Conservation (phyloP, 2,113 vertebrate genomes). For the Martes martes region DNA sequence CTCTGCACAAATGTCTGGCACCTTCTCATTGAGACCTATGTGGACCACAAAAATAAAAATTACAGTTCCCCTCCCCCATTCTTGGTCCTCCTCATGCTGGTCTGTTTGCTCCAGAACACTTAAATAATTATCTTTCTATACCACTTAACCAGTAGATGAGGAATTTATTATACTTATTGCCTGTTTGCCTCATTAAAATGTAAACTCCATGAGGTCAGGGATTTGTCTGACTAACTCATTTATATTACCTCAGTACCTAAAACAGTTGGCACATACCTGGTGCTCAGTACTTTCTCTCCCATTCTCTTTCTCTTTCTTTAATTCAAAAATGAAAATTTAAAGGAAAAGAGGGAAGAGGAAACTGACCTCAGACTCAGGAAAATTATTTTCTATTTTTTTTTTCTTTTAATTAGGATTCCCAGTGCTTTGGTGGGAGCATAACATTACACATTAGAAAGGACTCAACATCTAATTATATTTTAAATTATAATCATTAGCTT, state of each 20-base stretch:
- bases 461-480: conserved; percentile 47
- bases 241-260: background rate
- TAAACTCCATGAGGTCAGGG: background rate
- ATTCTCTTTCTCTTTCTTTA: background rate
- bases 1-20: background rate
- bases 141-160: background rate
- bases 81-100: background rate
- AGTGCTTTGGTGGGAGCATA: background rate
- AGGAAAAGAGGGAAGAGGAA: background rate
- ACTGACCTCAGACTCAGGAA: conserved; percentile 20
- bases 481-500: conserved; percentile 46
- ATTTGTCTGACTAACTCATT: background rate
- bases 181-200: background rate
- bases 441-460: conserved; percentile 17
- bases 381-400: conserved; percentile 47
- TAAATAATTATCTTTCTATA: background rate
- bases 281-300: background rate
- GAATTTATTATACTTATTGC: background rate
- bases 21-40: background rate
- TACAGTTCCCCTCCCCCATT: background rate
- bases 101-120: background rate
- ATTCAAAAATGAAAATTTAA: conserved; percentile 7
- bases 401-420: conserved; percentile 38
- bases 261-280: background rate
- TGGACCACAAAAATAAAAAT: background rate